Conservation (phyloP, 2,797 vertebrate genomes). For the Anguilla megastoma region DNA sequence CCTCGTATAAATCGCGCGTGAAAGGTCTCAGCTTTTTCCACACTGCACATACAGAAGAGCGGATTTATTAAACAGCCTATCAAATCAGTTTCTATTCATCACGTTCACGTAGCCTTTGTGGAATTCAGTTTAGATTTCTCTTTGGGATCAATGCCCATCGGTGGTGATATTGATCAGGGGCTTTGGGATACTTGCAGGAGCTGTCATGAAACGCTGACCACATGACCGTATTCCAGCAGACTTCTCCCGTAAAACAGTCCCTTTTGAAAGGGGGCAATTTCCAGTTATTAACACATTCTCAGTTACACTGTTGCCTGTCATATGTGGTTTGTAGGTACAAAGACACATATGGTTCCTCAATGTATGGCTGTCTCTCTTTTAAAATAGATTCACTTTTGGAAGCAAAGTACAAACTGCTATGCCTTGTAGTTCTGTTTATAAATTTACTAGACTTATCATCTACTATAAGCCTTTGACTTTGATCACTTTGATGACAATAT, state of each 20-base stretch:
- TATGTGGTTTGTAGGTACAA: conserved; percentile 32
- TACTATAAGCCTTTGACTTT: conserved; percentile 34
- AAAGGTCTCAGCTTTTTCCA: conserved; percentile 48
- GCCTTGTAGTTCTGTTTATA: conserved; percentile 61
- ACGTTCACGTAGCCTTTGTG: conserved; percentile 32
- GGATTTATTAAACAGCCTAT: conserved; percentile 41
- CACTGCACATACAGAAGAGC: conserved; percentile 13
- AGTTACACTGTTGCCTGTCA: conserved; percentile 48
- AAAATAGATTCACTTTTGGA: conserved; percentile 46
- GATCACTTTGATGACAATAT: background rate
- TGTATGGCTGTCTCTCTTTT: conserved; percentile 53
- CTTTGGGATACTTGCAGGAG: conserved; percentile 32
- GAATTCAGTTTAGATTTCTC: conserved; percentile 36
- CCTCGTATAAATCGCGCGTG: conserved; percentile 45
- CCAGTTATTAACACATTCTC: conserved; percentile 64
- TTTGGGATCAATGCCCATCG: conserved; percentile 31
- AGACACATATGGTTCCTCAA: background rate
- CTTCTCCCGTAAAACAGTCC: conserved; percentile 40
- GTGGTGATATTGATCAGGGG: conserved; percentile 42
- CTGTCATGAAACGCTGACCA: conserved; percentile 39
- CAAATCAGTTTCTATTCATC: conserved; percentile 35
- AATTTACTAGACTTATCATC: conserved; percentile 57
- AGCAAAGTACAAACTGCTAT: background rate
- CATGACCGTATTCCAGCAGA: conserved; percentile 29
- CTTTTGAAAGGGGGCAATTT: conserved; percentile 65